Conservation (phyloP, 2,888 invertebrate species). For the Lycophotia porphyrea region DNA sequence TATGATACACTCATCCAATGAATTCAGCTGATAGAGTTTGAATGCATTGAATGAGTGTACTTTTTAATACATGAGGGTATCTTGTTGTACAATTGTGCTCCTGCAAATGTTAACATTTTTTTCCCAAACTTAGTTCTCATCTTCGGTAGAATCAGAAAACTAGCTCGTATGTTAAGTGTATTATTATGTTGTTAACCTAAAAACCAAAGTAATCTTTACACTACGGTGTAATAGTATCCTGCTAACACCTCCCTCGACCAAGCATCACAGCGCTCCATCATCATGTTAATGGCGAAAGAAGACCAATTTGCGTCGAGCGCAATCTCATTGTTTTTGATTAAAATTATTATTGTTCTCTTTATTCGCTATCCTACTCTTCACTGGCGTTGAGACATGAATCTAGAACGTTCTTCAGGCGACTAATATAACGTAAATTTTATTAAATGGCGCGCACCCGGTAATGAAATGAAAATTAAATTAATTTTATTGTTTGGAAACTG, state of each 20-base stretch:
- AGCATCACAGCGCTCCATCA: conserved; percentile 79
- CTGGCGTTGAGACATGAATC: conserved; percentile 70
- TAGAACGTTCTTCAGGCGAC: conserved; percentile 55
- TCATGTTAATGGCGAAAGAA: conserved; percentile 84
- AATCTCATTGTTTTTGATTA: conserved; percentile 89
- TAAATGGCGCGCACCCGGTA: conserved; percentile 67
- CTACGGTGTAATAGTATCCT: conserved; percentile 67
- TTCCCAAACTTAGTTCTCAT: no score
- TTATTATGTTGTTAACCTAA: no score
- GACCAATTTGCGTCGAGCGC: conserved; percentile 84
- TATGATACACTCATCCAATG: no score
- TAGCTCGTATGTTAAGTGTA: no score
- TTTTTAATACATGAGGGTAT: no score
- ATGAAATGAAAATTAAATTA: conserved; percentile 72
- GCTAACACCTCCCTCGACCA: conserved; percentile 70
- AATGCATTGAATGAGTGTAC: no score
- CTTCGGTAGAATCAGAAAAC: no score
- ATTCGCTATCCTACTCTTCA: conserved; percentile 68
- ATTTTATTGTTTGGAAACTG: conserved; percentile 68
- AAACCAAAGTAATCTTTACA: conserved; percentile 34
- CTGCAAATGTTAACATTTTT: no score
- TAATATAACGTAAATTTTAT: conserved; percentile 64
- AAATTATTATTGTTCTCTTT: conserved; percentile 86
- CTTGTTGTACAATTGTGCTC: no score
- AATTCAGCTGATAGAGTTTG: no score